Evolutionary conservation across 2,888 invertebrate genomes (phyloP).

Genomic region (Tipula confusa): DNA sequence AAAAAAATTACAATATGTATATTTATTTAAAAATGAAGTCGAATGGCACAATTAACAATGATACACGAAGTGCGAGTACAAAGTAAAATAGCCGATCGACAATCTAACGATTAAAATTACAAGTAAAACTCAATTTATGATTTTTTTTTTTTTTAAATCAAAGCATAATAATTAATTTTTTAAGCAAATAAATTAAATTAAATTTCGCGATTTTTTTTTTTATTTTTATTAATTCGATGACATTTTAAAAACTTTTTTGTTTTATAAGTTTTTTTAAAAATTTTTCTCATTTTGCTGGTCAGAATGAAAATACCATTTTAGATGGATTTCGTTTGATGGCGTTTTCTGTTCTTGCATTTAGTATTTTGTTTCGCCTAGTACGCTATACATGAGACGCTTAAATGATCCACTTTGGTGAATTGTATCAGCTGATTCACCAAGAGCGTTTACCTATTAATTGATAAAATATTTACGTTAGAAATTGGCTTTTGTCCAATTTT

Average conservation of each 20-base stretch:
- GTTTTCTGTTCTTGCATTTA: conserved; percentile 41
- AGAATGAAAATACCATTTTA: conserved; percentile 1
- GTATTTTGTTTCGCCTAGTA: conserved; percentile 71
- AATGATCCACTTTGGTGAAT: conserved; percentile 91
- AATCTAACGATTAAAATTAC: background rate
- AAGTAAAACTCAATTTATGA: background rate
- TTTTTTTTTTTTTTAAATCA: background rate
- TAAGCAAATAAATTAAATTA: conserved; percentile 33
- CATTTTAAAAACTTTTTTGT: conserved; percentile 32
- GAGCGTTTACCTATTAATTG: conserved; percentile 58
- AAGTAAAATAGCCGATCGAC: background rate
- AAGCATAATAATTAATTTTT: conserved; percentile 31
- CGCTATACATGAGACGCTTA: conserved; percentile 88
- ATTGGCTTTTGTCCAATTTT: no score
- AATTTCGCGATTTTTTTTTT: conserved; percentile 32
- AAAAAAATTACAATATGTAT: background rate
- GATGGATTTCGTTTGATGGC: background rate
- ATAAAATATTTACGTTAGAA: no score
- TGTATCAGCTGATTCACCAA: conserved; percentile 67
- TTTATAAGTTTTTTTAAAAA: background rate
- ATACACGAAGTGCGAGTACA: background rate
- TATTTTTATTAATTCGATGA: conserved; percentile 31
- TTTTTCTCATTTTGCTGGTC: background rate
- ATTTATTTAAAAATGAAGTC: background rate
- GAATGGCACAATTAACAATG: no score